Evolutionary conservation across 2,888 invertebrate species (phyloP), one percentile per base, ranked within the genome.

Genomic region (Volucella inanis): DNA sequence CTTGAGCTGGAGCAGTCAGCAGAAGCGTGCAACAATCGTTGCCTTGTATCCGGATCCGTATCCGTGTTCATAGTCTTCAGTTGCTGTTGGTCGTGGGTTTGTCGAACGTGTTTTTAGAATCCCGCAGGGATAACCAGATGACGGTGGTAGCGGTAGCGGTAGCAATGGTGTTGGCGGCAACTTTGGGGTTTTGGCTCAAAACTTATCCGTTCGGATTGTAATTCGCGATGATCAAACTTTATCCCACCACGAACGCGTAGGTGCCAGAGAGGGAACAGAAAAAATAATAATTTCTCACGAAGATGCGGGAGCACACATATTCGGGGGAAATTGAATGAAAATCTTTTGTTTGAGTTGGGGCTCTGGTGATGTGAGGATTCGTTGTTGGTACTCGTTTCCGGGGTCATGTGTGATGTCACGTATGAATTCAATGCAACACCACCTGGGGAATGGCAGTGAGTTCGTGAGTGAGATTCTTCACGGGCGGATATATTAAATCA

Each of bases 311-410:
- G 54, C 41, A 31, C 39, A 55, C 43, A 59, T 47, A 76, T 81
- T 76, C 43, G 39, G 14, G 38, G 11, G 78, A 72, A 83, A 83
- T 78, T 78, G 78, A 83, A 83, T 78, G 82, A 74, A 68, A 78
- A 78, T 83, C 83, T 83, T 83, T 83, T 83, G 83, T 83, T 78
- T 83, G 78, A 70, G 74, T 83, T 74, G 18, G 43, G 54, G 57
- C 49, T 52, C 41, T 31, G 31, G 15, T 47, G 18, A 54, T 14
- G 6, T 41, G 71, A 72, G 62, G 67, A 54, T 52, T 14, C 47
- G 39, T 38, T 9, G 11, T 14, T 14, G 62, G 39, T 15, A 6
- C 47, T 11, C 18, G 52, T 54, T 31, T 67, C 74, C 68, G 74
- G 57, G 83, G 79, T 74, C 52, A 64, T 74, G 79, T 74, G 57